A percentile compares a stretch with the other conserved stretches of the same genome.
phyloP scores from a whole-genome alignment of 2,113 vertebrate genomes.

The Andinoacara biseriatus region DNA sequence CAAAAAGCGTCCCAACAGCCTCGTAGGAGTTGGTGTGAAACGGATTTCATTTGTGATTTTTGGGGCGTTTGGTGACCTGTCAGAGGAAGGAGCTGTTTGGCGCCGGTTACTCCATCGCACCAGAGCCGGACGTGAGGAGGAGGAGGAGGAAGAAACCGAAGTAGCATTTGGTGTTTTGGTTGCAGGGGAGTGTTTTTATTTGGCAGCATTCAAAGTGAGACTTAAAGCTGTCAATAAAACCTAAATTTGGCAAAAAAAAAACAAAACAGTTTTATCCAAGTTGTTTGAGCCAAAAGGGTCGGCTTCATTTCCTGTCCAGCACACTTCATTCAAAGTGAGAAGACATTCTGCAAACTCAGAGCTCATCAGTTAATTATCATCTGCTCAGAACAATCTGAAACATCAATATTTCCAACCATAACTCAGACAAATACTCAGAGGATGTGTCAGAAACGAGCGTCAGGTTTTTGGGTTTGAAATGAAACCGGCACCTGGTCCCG shows the following conservation, averaged over 20 bases:
- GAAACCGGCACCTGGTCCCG: too few relatives aligned
- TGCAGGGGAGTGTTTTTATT: slow-evolving; percentile 33
- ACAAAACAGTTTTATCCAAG: neutral
- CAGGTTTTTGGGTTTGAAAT: neutral
- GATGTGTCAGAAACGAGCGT: neutral
- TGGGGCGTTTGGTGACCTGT: neutral
- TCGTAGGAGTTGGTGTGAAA: slow-evolving; percentile 46
- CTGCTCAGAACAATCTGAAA: neutral
- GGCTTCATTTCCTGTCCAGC: neutral
- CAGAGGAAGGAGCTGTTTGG: slow-evolving; percentile 38
- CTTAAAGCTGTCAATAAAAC: slow-evolving; percentile 39
- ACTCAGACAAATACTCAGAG: neutral
- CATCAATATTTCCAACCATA: neutral
- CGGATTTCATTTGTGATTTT: neutral
- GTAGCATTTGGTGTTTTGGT: slow-evolving; percentile 44
- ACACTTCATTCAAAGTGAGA: neutral
- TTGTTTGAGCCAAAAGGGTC: slow-evolving; percentile 3
- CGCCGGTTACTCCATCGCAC: neutral
- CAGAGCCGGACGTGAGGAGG: slow-evolving; percentile 1
- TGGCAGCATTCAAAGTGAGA: slow-evolving; percentile 34
- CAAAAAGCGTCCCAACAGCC: neutral
- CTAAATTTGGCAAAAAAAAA: slow-evolving; percentile 7
- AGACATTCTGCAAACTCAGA: neutral
- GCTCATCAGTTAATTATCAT: neutral
- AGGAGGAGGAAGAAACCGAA: neutral